Conservation (phyloP, 53 echinoderm and acorn worm genomes). For the Paracentrotus lividus region DNA sequence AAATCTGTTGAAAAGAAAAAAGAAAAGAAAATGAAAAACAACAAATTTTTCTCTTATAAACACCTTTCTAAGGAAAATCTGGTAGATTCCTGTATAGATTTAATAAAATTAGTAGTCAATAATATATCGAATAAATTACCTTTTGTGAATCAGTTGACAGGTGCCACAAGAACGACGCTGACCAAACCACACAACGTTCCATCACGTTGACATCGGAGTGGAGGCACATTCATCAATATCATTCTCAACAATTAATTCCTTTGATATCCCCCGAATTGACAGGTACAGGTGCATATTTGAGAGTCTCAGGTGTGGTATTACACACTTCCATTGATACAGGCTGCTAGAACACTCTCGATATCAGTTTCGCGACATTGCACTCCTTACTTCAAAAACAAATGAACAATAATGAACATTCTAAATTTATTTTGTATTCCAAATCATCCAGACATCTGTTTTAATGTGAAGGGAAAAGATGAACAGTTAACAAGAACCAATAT, state of each 20-base stretch:
- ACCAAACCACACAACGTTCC: conserved; percentile 1
- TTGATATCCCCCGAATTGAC: conserved; percentile 39
- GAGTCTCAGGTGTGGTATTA: not conserved
- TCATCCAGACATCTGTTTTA: not conserved
- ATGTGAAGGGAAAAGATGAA: not conserved
- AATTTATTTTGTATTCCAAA: not conserved
- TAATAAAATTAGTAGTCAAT: no score
- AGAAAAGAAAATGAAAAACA: not conserved
- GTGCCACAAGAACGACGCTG: conserved; percentile 27
- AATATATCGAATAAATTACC: not conserved
- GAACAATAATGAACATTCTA: not conserved
- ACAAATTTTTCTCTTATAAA: not conserved
- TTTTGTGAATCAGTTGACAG: conserved; percentile 43
- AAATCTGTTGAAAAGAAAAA: not conserved
- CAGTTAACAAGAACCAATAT: no score
- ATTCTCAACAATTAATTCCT: conserved; percentile 10
- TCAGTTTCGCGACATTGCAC: conserved; percentile 48
- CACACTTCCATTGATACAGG: conserved; percentile 45
- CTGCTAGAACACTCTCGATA: conserved; percentile 41
- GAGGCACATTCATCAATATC: conserved; percentile 29
- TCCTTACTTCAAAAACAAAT: not conserved
- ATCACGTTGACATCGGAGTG: conserved; percentile 13
- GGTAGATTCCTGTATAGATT: not conserved
- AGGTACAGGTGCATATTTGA: conserved; percentile 56
- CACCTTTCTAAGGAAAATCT: not conserved